Evolutionary conservation across 2,888 invertebrate genomes (phyloP), one percentile per base, ranked within the genome.

Genomic region (Eulithis testata): DNA sequence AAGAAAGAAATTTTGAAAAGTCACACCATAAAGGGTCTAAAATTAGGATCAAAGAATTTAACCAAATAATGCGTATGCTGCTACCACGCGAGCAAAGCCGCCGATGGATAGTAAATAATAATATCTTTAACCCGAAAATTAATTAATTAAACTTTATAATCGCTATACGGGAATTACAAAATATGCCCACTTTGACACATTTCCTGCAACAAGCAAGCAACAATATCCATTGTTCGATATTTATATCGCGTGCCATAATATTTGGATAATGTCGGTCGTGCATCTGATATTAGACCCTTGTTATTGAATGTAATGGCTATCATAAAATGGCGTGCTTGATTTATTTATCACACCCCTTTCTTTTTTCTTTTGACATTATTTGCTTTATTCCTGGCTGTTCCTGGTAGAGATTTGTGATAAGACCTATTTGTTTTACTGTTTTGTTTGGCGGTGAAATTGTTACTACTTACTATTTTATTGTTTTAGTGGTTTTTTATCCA

Each of bases 301-400:
- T 56, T 56, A 56, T 62, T 62, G 61, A 62, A 51, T 62, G 50
- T 62, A 50, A 62, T 55, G 50, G 50, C 14, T 40, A 49, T 36
- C 49, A 47, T 37, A 36, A 31, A 21, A 31, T 45, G 27, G 27
- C 44, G n/a, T 44, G 43, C 21, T 54, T 44, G 57, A 49, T 49
- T 57, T 49, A 57, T 57, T 49, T 57, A 57, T 57, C 14, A 21
- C 21, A 49, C 21, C 49, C 49, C 14, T 49, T 49, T 49, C 21
- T 21, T 11, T 49, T 49, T 21, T 21, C 21, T 8, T 14, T 47
- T 47, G 14, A 14, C 47, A 8, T 14, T 8, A 14, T 47, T 21
- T 49, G 49, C 21, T 21, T 14, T 21, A 9, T 49, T 21, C 21
- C 21, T 21, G 21, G 21, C 21, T 11, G 14, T 49, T 21, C 21